A percentile compares a stretch with the other conserved stretches of the same genome.
Evolutionary conservation across 2,888 invertebrate genomes (phyloP).

Genomic region (Rotaria socialis): DNA sequence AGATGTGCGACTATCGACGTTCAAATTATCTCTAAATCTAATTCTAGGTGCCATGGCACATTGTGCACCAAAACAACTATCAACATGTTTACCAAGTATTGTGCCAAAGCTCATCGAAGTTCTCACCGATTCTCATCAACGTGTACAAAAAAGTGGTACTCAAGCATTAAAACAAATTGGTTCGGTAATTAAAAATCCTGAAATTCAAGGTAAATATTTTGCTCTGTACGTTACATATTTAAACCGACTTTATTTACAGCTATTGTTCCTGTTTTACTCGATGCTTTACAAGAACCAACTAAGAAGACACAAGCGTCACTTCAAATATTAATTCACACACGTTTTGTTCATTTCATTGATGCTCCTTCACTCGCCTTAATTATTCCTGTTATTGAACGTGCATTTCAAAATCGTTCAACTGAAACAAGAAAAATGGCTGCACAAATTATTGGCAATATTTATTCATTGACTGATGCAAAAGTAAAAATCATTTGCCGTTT

Average conservation of each 20-base stretch:
- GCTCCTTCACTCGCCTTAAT: constrained; percentile 95
- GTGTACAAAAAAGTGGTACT: constrained; percentile 91
- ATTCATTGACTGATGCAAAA: constrained; percentile 94
- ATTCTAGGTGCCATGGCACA: constrained; percentile 84
- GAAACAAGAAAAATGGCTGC: constrained; percentile 98
- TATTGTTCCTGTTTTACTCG: constrained; percentile 66
- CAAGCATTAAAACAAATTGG: constrained; percentile 92
- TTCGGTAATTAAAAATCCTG: constrained; percentile 93
- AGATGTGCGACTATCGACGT: too few relatives aligned
- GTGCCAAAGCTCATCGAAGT: constrained; percentile 95
- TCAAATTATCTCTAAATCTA: neutral
- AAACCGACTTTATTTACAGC: constrained; percentile 50
- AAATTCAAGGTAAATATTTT: constrained; percentile 66
- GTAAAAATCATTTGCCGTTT: constrained; percentile 50
- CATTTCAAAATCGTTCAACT: constrained; percentile 92
- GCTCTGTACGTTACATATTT: neutral
- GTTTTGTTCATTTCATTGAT: constrained; percentile 98
- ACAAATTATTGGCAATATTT: constrained; percentile 99
- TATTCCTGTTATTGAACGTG: constrained; percentile 96
- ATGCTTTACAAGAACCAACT: constrained; percentile 90
- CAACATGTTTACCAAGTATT: constrained; percentile 92
- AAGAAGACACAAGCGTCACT: constrained; percentile 85
- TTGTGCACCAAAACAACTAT: constrained; percentile 96
- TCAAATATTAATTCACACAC: constrained; percentile 70
- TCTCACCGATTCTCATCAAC: constrained; percentile 90